Conservation (phyloP, 2,888 invertebrate species). For the Plutella xylostella region DNA sequence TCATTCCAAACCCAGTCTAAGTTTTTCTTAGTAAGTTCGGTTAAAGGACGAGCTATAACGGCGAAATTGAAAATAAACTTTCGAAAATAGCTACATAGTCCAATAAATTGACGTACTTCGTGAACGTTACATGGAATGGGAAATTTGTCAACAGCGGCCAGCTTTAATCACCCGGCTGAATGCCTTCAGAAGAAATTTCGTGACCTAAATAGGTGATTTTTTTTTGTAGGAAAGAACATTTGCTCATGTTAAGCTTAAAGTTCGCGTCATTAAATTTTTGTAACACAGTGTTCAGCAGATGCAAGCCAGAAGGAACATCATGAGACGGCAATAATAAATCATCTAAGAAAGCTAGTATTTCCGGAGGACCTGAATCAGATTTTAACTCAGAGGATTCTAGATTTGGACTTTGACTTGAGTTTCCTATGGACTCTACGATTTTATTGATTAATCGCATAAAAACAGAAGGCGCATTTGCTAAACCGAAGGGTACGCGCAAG, state of each 20-base stretch:
- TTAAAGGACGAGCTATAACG: slow-evolving; percentile 16
- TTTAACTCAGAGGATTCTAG: no score
- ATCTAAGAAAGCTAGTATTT: slow-evolving; percentile 13
- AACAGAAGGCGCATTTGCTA: slow-evolving; percentile 19
- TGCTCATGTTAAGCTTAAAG: slow-evolving; percentile 2
- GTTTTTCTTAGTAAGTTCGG: slow-evolving; percentile 16
- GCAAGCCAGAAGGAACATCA: slow-evolving; percentile 6
- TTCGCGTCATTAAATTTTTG: not conserved
- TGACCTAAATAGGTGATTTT: slow-evolving; percentile 3
- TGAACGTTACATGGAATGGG: slow-evolving; percentile 12
- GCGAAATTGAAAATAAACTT: slow-evolving; percentile 18
- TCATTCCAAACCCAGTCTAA: slow-evolving; percentile 12
- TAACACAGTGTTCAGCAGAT: not conserved
- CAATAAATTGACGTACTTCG: slow-evolving; percentile 16
- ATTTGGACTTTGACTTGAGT: no score
- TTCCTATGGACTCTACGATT: slow-evolving; percentile 12
- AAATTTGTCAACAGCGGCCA: slow-evolving; percentile 11
- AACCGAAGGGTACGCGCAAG: slow-evolving; percentile 19
- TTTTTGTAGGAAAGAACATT: slow-evolving; percentile 5
- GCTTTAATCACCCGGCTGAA: slow-evolving; percentile 4
- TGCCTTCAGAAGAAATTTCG: slow-evolving; percentile 2
- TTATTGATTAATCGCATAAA: slow-evolving; percentile 9
- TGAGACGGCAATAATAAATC: slow-evolving; percentile 16
- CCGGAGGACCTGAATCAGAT: no score
- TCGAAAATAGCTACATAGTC: slow-evolving; percentile 17